A percentile compares a stretch with the other conserved stretches of the same genome.
Evolutionary conservation across 2,888 invertebrate species (phyloP).

Genomic region (Kuschelorhynchus macadamiae): DNA sequence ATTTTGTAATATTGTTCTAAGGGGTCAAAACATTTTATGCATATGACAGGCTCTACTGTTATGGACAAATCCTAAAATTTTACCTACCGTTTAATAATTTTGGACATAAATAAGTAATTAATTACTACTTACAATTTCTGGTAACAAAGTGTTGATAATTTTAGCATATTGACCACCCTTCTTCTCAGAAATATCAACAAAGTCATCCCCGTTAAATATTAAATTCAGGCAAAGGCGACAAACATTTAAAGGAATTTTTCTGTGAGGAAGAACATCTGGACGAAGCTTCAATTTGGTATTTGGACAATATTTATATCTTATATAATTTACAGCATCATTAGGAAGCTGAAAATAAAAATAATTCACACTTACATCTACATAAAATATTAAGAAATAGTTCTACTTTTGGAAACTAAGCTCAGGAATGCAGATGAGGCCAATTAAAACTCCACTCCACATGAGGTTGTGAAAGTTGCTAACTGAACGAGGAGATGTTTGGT

Average conservation of each 20-base stretch:
- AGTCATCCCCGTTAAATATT: constrained; percentile 26
- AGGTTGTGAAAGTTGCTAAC: too few species aligned
- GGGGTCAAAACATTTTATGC: constrained; percentile 36
- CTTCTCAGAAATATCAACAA: constrained; percentile 27
- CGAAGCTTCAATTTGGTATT: constrained; percentile 21
- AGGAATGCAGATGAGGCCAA: too few species aligned
- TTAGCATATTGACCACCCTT: constrained; percentile 19
- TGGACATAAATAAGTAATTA: too few species aligned
- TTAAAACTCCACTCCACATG: too few species aligned
- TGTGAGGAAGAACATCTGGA: constrained; percentile 19
- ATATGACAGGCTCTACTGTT: constrained; percentile 30
- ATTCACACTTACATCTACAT: too few species aligned
- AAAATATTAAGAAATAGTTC: too few species aligned
- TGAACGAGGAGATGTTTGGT: too few species aligned
- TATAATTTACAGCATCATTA: constrained; percentile 38
- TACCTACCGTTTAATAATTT: background rate
- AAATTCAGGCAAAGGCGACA: constrained; percentile 35
- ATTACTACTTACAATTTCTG: constrained; percentile 30
- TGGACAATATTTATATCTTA: constrained; percentile 35
- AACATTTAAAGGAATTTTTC: constrained; percentile 34
- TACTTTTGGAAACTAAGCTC: too few species aligned
- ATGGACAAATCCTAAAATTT: constrained; percentile 29
- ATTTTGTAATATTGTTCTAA: constrained; percentile 26
- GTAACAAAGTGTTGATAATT: constrained; percentile 20
- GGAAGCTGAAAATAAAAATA: constrained; percentile 40